Conservation (phyloP, 2,113 vertebrate genomes). For the rabbit (Oryctolagus cuniculus) region DNA sequence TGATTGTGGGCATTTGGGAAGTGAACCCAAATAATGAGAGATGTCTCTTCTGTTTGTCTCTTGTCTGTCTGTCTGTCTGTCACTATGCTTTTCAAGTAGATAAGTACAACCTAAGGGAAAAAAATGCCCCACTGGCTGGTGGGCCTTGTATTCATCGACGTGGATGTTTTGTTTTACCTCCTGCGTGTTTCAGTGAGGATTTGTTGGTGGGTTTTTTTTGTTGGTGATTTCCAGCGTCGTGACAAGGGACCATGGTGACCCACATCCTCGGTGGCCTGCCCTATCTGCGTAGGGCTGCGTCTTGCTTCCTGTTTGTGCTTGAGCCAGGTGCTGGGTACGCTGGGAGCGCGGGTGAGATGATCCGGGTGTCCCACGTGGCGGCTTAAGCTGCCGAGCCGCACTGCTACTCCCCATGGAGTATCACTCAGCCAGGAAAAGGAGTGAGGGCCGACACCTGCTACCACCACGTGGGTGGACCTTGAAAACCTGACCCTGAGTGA, state of each 20-base stretch:
- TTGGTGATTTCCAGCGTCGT: not conserved
- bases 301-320: not conserved
- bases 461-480: accelerated
- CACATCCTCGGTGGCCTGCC: not conserved
- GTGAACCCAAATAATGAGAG: too few species aligned
- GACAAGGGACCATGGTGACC: not conserved
- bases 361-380: not conserved
- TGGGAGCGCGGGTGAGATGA: not conserved
- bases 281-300: not conserved
- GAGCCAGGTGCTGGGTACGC: not conserved
- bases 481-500: not conserved
- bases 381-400: too few species aligned
- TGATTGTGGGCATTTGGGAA: too few species aligned
- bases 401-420: not conserved
- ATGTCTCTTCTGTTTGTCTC: too few species aligned
- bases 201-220: not conserved
- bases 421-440: not conserved
- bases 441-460: accelerated
- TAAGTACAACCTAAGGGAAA: too few species aligned
- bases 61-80: too few species aligned
- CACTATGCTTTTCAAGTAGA: too few species aligned
- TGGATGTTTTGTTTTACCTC: not conserved
- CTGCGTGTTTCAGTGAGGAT: not conserved
- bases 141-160: too few species aligned
- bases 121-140: too few species aligned